Evolutionary conservation across 2,888 invertebrate genomes (phyloP).

Genomic region (Leucophenga montana): DNA sequence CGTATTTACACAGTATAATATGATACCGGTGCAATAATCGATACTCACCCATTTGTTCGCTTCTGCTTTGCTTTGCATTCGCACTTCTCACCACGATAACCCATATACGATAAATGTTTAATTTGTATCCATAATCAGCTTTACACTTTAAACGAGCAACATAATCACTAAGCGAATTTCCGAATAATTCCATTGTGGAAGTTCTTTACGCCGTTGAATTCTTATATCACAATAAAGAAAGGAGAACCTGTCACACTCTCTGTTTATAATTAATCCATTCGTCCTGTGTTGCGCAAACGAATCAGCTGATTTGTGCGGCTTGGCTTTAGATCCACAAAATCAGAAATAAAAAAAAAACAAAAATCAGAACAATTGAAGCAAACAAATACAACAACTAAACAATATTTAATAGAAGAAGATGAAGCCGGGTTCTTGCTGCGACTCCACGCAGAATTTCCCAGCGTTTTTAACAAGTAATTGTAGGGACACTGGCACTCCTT

Average conservation of each 20-base stretch:
- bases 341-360: constrained; percentile 37
- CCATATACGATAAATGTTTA: too few relatives aligned
- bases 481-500: constrained; percentile 34
- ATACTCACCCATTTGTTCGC: too few relatives aligned
- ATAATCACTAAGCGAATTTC: background rate
- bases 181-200: background rate
- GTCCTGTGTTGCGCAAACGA: constrained; percentile 30
- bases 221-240: too few relatives aligned
- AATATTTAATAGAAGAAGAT: constrained; percentile 55
- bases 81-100: too few relatives aligned
- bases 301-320: constrained; percentile 56
- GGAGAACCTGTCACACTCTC: constrained; percentile 50
- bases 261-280: constrained; percentile 60
- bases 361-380: constrained; percentile 60
- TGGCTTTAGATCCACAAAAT: constrained; percentile 47
- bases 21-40: too few relatives aligned
- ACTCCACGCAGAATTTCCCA: background rate
- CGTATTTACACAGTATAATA: too few relatives aligned
- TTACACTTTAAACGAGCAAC: background rate
- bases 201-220: too few relatives aligned
- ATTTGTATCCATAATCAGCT: too few relatives aligned
- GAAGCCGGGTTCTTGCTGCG: constrained; percentile 50
- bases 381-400: constrained; percentile 36
- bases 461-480: constrained; percentile 48
- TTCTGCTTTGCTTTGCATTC: too few relatives aligned